Evolutionary conservation across 2,797 vertebrate species (phyloP).

Genomic region (Oreortyx pictus): DNA sequence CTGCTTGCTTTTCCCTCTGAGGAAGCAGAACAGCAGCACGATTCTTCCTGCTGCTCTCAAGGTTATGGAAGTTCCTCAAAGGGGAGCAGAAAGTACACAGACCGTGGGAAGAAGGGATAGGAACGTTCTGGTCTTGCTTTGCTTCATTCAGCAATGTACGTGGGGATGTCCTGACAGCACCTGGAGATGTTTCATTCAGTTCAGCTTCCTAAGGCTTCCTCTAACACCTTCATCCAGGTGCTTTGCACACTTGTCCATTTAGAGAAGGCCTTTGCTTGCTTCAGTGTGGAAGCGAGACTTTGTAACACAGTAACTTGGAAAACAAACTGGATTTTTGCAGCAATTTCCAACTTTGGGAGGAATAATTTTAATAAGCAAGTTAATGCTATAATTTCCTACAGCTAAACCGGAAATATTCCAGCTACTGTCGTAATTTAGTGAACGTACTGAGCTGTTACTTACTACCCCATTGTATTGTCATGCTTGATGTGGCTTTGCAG

Average conservation of each 20-base stretch:
- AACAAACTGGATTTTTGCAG: background rate
- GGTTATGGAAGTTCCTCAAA: accelerated
- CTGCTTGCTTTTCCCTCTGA: accelerated
- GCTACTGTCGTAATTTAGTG: background rate
- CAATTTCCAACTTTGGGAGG: background rate
- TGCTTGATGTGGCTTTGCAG: accelerated
- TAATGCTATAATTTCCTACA: background rate
- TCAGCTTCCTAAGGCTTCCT: background rate
- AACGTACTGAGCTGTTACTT: background rate
- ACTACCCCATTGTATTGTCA: accelerated
- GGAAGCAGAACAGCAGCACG: background rate
- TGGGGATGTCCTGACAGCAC: background rate
- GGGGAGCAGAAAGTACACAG: background rate
- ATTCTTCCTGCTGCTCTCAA: background rate
- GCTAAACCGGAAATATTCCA: background rate
- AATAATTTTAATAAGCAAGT: background rate
- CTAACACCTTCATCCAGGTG: background rate
- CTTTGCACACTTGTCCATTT: background rate
- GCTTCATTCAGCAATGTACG: background rate
- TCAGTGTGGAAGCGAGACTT: background rate
- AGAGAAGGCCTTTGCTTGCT: background rate
- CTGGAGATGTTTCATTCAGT: background rate
- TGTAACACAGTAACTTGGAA: background rate
- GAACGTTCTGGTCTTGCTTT: background rate
- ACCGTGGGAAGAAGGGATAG: background rate